Base-by-base conservation (phyloP, 2,797 vertebrate species). In the Falco rusticolus region DNA sequence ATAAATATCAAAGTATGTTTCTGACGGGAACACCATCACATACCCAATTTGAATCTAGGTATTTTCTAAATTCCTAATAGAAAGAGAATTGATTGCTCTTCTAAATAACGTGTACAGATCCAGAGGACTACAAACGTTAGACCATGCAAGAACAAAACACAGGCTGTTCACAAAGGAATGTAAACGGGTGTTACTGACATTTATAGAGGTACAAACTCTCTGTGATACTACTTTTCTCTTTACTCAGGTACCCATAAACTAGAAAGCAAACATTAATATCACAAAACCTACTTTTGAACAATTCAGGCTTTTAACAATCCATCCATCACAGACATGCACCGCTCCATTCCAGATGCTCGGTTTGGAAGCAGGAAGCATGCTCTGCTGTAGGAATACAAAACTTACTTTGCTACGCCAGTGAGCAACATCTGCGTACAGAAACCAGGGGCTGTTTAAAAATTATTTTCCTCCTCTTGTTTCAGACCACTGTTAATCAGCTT, bases 1-100 rank as follows among this genome's bases (percentile, higher is more conserved):
- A 97, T 95, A 97, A 97, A 96, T 97, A 97, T 29, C 82, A 91
- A 85, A 92, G 68, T 60, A 75, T 28, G 72, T 47, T 97, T 97
- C 93, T 91, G 93, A 96, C 53, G 56, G 63, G 95, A 97, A 91
- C 84, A 95, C 74, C 75, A 82, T 37, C 84, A 61, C 89, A 87
- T 9, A 22, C 47, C 65, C 22, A 22, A 56, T 45, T 22, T 43
- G 65, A 94, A 89, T 39, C 59, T 22, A 86, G 84, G 70, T 83
- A 90, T 93, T 90, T 90, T 54, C 94, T 89, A 90, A 94, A 76
- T 89, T 96, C 88, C 96, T 95, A 91, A 69, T 2, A 83, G 96
- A 95, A 91, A 56, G 1, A 72, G 56, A 82, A 87, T 16, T 4
- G 51, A 37, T 68, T 39, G 54, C 24, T 43, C 29, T 47, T 76